phyloP scores from a whole-genome alignment of 1,140 invertebrate genomes.

The Atta cephalotes region DNA sequence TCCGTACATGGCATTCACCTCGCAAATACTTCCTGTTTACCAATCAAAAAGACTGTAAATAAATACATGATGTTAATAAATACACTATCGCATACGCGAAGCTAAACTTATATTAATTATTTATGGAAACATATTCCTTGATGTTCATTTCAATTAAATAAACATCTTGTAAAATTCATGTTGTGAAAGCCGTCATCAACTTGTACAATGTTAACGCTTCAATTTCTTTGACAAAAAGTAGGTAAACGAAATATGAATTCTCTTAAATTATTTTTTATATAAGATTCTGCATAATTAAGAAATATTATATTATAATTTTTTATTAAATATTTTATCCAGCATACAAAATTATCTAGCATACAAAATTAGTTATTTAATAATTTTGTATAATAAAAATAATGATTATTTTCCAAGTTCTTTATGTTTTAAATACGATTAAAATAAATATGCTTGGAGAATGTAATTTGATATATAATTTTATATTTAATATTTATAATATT shows the following conservation, averaged over 20 bases:
- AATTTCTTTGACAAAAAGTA: background rate
- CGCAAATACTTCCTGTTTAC: slow-evolving; percentile 43
- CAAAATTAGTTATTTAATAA: background rate
- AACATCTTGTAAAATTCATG: background rate
- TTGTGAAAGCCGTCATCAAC: background rate
- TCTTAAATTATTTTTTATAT: background rate
- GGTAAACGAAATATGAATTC: background rate
- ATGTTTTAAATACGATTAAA: background rate
- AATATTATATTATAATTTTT: background rate
- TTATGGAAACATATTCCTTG: background rate
- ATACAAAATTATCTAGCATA: too few species aligned
- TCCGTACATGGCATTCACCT: slow-evolving; percentile 1
- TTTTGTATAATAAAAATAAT: background rate
- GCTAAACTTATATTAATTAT: slow-evolving; percentile 40
- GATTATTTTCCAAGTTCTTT: background rate
- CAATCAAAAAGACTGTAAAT: background rate
- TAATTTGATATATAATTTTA: background rate
- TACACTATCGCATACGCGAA: background rate
- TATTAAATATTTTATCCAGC: too few species aligned
- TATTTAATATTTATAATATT: background rate
- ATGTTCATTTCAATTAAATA: slow-evolving; percentile 54
- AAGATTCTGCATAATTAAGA: background rate
- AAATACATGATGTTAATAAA: background rate
- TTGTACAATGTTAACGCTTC: background rate
- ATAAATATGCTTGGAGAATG: background rate